Base-by-base conservation (phyloP, 2,797 vertebrate genomes). In the Telmatherina bonti region DNA sequence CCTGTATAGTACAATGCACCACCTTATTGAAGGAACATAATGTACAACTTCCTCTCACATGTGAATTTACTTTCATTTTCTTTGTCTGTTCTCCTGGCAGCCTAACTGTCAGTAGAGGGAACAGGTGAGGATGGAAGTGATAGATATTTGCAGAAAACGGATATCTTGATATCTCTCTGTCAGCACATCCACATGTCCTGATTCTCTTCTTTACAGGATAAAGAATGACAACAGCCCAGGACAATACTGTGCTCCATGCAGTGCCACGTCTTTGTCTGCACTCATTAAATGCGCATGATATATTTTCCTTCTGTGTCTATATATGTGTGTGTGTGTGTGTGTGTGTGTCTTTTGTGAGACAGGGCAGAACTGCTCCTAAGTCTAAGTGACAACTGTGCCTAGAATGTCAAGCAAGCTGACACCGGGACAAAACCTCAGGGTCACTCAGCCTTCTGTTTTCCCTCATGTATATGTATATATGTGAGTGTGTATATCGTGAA, bases 331-430 rank as follows among this genome's bases (percentile, higher is more conserved):
- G 27, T 75, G n/a, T n/a, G 24, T 20, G 20, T 47, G 22, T 70
- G 13, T 59, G 38, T 71, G 60, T 60, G 27, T 75, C 12, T 84
- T 56, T 22, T 70, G 62, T 1, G 3, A 54, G 71, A 72, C 30
- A n/a, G 43, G 61, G 62, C 45, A 68, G 59, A 72, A 78, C 72
- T 58, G 72, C 72, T 64, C 77, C 59, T 79, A 76, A 86, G 76
- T 81, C 68, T 63, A 74, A 82, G 80, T 88, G 85, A 89, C 79
- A 87, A 81, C 72, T 84, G 74, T 79, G 81, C 78, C 72, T 80
- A 84, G 72, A 79, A 89, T 85, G 83, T 90, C 85, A 88, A 85
- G 77, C 62, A 83, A 86, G 88, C 56, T 84, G 82, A 89, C 15
- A 43, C 68, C 67, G 82, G 75, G 59, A 86, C 75, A 74, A 76